Base-by-base conservation (phyloP, 2,888 invertebrate genomes). In the Cheilosia vernalis region DNA sequence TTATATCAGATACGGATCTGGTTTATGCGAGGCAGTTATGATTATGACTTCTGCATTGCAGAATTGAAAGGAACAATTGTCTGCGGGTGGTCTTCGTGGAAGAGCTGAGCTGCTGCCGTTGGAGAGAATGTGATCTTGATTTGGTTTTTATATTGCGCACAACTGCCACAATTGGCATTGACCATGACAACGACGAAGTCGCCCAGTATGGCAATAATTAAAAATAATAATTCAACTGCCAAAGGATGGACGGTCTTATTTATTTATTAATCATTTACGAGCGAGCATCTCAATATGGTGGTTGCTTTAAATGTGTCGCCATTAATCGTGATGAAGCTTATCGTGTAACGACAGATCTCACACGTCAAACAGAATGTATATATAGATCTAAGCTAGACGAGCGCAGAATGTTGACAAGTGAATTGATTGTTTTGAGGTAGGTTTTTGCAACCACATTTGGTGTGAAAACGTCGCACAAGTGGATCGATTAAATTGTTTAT, bases 11-110 rank as follows among this genome's bases (percentile, higher is more conserved):
- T 79, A 79, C 74, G 79, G 63, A 84, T 74, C 83, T 27, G 27
- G 40, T 83, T 73, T 74, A 60, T 66, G 60, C 47, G 55, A 58
- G 47, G 76, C 76, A 69, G 81, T 76, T 76, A 77, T 66, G 77
- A 63, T 76, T 76, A 77, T 66, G 77, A 63, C 80, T 84, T 74
- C 74, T 80, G 74, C 84, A 58, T 30, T 74, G 44, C 73, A 64
- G 60, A 49, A 37, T 42, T 37, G 51, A 49, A 49, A 60, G 49
- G 21, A 79, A 47, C 74, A 69, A 63, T 74, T 69, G 60, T 84
- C 66, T 70, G 70, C 74, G 80, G 84, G 84, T 80, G 84, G 84
- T 84, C 84, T 70, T 77, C 58, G 64, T 76, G 53, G 37, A 56
- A 44, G 44, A 44, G 24, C 47, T 74, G 17, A 42, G 40, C 44